phyloP scores from a whole-genome alignment of 2,113 vertebrate species.

The Saccopteryx leptura region DNA sequence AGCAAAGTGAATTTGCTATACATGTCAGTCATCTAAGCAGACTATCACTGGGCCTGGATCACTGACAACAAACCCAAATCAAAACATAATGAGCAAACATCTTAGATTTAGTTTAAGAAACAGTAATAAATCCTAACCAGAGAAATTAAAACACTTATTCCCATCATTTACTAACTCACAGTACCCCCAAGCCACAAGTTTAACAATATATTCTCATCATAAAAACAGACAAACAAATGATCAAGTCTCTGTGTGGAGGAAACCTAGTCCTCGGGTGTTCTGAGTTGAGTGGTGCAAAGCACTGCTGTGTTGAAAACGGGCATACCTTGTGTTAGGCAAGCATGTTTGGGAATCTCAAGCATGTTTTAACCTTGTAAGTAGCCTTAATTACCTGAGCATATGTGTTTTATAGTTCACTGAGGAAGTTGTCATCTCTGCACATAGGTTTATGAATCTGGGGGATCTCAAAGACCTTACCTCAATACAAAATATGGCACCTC shows the following conservation, averaged over 20 bases:
- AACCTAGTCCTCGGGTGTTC: neutral
- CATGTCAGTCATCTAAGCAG: neutral
- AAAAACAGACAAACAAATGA: neutral
- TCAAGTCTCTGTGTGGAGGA: neutral
- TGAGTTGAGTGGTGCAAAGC: neutral
- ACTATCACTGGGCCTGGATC: neutral
- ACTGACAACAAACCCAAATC: neutral
- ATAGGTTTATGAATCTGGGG: conserved; percentile 60
- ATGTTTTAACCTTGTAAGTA: conserved; percentile 48
- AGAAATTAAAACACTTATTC: neutral
- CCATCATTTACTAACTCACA: neutral
- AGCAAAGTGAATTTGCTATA: neutral
- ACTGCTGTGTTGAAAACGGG: neutral
- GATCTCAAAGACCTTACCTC: neutral
- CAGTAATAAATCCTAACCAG: neutral
- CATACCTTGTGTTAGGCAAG: neutral
- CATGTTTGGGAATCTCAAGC: conserved; percentile 7
- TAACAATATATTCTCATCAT: neutral
- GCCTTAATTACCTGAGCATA: conserved; percentile 48
- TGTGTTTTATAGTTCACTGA: conserved; percentile 50
- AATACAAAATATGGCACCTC: conserved; percentile 60
- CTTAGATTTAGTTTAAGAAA: neutral
- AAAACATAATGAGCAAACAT: neutral
- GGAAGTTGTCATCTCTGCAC: conserved; percentile 49
- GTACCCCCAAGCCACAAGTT: neutral